phyloP scores from a whole-genome alignment of 2,888 invertebrate species.

The Entomobrya multifasciata region DNA sequence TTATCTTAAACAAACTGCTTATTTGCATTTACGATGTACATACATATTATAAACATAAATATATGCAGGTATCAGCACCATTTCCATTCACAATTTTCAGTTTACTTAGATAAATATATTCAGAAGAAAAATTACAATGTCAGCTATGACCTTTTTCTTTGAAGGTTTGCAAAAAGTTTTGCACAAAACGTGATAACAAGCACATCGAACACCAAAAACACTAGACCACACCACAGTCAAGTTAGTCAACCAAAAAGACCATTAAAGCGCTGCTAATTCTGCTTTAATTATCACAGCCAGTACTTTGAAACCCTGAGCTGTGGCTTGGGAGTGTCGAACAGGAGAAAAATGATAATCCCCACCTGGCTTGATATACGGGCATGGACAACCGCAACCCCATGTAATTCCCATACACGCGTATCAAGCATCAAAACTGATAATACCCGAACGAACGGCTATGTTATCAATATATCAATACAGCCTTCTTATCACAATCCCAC shows the following conservation, averaged over 20 bases:
- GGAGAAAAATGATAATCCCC: not conserved
- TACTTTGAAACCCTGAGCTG: not conserved
- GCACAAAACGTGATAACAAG: constrained; percentile 15
- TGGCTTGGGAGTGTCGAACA: too few relatives aligned
- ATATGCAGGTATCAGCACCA: not conserved
- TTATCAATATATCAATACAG: constrained; percentile 2
- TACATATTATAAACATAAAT: not conserved
- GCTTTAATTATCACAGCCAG: constrained; percentile 34
- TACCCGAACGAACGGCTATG: too few relatives aligned
- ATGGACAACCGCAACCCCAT: too few relatives aligned
- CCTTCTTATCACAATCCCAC: not conserved
- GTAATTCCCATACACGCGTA: too few relatives aligned
- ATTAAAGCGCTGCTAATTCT: constrained; percentile 30
- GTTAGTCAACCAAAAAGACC: not conserved
- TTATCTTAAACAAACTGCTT: not conserved
- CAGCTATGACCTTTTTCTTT: not conserved
- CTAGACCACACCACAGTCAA: not conserved
- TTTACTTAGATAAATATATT: not conserved
- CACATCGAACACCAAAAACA: too few relatives aligned
- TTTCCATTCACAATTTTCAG: not conserved
- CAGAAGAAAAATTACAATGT: not conserved
- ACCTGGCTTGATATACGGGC: not conserved
- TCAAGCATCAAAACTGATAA: too few relatives aligned
- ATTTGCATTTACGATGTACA: not conserved
- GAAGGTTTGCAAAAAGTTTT: constrained; percentile 10